phyloP scores from a whole-genome alignment of 2,113 vertebrate genomes.

The Dinomys branickii region DNA sequence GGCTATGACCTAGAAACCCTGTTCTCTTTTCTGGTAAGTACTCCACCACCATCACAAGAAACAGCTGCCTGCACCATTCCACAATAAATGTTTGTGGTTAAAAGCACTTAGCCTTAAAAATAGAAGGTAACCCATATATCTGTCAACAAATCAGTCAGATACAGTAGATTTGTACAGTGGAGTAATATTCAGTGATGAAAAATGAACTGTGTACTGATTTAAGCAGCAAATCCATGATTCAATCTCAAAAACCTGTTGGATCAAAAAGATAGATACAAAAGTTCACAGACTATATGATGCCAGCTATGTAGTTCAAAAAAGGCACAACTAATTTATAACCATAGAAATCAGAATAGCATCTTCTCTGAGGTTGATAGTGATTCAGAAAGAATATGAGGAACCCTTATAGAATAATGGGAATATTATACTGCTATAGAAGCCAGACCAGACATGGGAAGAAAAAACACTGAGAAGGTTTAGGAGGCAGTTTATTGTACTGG shows the following conservation, averaged over 20 bases:
- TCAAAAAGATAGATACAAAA: neutral
- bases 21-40: neutral
- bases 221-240: neutral
- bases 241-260: neutral
- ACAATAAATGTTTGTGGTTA: neutral
- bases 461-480: too few relatives aligned
- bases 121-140: neutral
- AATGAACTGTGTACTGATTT: neutral
- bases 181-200: slow-evolving; percentile 27
- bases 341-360: neutral
- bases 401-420: neutral
- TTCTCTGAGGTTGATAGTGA: neutral
- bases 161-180: neutral
- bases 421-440: neutral
- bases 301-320: neutral
- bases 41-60: neutral
- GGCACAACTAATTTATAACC: neutral
- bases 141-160: neutral
- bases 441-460: too few relatives aligned
- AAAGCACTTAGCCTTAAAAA: slow-evolving; percentile 22
- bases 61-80: neutral
- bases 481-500: too few relatives aligned
- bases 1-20: neutral
- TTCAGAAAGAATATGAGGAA: neutral
- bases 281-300: neutral